Percentiles rank a stretch among this genome's conserved stretches.
Evolutionary conservation across 2,888 invertebrate species (phyloP).

Genomic region (Drosophila cognata): DNA sequence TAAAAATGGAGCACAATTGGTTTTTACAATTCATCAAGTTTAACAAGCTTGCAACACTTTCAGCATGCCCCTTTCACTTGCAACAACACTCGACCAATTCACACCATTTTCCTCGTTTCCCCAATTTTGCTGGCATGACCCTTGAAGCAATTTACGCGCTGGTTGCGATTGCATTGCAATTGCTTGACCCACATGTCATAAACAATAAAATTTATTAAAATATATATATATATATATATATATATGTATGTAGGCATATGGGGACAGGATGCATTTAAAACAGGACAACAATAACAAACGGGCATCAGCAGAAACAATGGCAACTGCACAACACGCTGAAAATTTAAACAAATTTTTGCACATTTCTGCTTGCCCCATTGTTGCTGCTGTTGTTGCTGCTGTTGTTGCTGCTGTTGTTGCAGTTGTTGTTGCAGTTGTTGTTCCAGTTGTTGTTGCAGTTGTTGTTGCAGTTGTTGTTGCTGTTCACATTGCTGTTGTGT

Average conservation of each 20-base stretch:
- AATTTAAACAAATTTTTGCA: conserved; percentile 77
- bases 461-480: conserved; percentile 20
- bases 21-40: conserved; percentile 13
- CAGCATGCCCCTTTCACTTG: conserved; percentile 7
- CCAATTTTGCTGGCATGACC: conserved; percentile 16
- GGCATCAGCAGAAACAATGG: conserved; percentile 34
- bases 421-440: not conserved
- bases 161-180: conserved; percentile 62
- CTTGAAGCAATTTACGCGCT: conserved; percentile 60
- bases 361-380: conserved; percentile 60
- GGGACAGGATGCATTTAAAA: conserved; percentile 46
- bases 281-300: conserved; percentile 16
- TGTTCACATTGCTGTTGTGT: conserved; percentile 26
- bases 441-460: conserved; percentile 29
- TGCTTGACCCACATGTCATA: conserved; percentile 70
- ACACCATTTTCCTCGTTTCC: conserved; percentile 26
- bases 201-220: conserved; percentile 68
- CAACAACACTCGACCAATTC: conserved; percentile 46
- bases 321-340: conserved; percentile 43
- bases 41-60: not conserved
- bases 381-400: not conserved
- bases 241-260: conserved; percentile 36
- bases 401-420: conserved; percentile 12
- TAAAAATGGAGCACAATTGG: not conserved
- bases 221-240: conserved; percentile 9